phyloP scores from a whole-genome alignment of 1,140 invertebrate species.

The Dendrolimus kikuchii region DNA sequence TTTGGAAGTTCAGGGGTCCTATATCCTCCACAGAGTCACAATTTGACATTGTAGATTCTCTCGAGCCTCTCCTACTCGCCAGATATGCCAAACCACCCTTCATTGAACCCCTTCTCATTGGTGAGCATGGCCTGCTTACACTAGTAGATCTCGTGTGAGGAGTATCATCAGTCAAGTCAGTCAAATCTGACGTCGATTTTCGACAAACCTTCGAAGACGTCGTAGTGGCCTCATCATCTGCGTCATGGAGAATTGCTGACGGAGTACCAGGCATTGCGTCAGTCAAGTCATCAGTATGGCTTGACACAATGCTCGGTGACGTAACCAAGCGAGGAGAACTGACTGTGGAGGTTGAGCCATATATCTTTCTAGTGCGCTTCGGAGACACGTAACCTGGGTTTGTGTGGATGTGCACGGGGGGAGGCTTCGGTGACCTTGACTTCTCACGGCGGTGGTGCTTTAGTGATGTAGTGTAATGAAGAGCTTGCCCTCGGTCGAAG shows the following conservation, averaged over 20 bases:
- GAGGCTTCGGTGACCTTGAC: constrained; percentile 57
- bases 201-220: constrained; percentile 69
- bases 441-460: constrained; percentile 55
- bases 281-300: constrained; percentile 59
- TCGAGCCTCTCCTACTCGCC: constrained; percentile 82
- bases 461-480: constrained; percentile 54
- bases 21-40: constrained; percentile 82
- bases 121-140: constrained; percentile 73
- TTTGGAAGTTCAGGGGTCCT: constrained; percentile 83
- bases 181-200: constrained; percentile 83
- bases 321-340: constrained; percentile 58
- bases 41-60: constrained; percentile 74
- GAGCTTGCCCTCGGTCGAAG: constrained; percentile 38
- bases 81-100: constrained; percentile 83
- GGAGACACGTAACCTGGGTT: constrained; percentile 70
- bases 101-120: constrained; percentile 73
- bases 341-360: constrained; percentile 61
- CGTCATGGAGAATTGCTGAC: constrained; percentile 48
- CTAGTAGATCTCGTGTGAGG: constrained; percentile 76
- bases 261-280: constrained; percentile 53
- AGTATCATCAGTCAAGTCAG: constrained; percentile 76
- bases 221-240: constrained; percentile 54
- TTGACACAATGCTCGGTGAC: constrained; percentile 64
- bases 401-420: constrained; percentile 67
- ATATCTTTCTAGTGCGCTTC: constrained; percentile 57